Percentiles rank a stretch among this genome's conserved stretches.
These are phyloP conservation scores for Helogale parvula DNA, from an alignment of 2,113 vertebrate species.

Conservation along the genomic window DNA sequence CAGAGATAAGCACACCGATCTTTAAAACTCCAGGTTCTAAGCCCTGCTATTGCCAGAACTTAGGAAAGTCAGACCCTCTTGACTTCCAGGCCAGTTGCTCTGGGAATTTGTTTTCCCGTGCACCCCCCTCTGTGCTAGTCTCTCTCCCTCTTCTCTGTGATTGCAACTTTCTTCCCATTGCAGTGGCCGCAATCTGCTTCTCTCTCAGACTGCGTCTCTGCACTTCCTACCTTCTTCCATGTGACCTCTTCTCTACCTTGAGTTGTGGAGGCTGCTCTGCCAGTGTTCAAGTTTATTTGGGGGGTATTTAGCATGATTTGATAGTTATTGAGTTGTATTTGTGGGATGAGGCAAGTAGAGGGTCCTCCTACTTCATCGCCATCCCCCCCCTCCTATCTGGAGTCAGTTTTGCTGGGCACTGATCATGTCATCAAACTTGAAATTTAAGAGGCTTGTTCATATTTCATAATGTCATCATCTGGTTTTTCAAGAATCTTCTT, in stretches of 20 bases:
- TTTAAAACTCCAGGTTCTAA: background rate
- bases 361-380: background rate
- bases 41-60: background rate
- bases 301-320: background rate
- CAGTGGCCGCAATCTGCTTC: background rate
- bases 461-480: background rate
- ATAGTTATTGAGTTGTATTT: background rate
- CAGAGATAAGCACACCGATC: background rate
- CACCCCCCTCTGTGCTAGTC: background rate
- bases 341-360: background rate
- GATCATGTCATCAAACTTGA: background rate
- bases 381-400: background rate
- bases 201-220: background rate
- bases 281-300: background rate
- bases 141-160: background rate
- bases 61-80: background rate
- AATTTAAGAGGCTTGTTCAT: background rate
- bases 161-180: background rate
- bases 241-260: background rate
- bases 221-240: background rate
- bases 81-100: background rate
- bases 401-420: background rate
- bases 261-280: background rate
- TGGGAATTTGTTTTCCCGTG: background rate
- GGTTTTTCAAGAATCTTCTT: constrained; percentile 28